phyloP scores from a whole-genome alignment of 2,797 vertebrate genomes.

The Tadarida brasiliensis region DNA sequence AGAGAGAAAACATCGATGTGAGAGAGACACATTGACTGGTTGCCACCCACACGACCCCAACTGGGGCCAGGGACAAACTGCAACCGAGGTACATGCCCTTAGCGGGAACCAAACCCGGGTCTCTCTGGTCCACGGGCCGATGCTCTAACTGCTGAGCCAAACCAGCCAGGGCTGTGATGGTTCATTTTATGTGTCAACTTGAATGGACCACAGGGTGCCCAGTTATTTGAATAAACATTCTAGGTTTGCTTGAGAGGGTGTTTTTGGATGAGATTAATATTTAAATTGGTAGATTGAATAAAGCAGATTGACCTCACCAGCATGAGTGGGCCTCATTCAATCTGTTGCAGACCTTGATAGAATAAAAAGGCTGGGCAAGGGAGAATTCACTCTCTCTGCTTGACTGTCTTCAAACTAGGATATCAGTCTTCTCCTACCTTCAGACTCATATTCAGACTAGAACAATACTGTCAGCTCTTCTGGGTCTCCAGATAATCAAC shows the following conservation, averaged over 20 bases:
- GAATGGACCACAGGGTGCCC: neutral
- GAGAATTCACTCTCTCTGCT: neutral
- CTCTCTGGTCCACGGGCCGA: too few species aligned
- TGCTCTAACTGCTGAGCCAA: too few species aligned
- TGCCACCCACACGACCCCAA: too few species aligned
- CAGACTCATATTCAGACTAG: neutral
- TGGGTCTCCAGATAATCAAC: neutral
- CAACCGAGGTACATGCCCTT: too few species aligned
- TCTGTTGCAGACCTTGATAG: neutral
- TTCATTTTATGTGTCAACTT: conserved; percentile 16
- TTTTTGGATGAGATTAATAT: neutral
- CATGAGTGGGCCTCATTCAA: neutral
- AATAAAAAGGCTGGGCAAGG: neutral
- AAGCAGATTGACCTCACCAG: neutral
- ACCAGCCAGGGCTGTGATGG: too few species aligned
- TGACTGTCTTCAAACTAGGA: neutral
- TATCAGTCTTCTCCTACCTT: neutral
- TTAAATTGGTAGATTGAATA: neutral
- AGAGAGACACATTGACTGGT: too few species aligned
- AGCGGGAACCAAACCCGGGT: too few species aligned
- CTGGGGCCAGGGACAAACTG: too few species aligned
- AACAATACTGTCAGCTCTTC: neutral
- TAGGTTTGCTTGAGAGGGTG: neutral
- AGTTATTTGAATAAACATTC: neutral
- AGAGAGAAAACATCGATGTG: too few species aligned